Conservation (phyloP, 2,888 invertebrate genomes). For the Branchipolynoe longqiensis region DNA sequence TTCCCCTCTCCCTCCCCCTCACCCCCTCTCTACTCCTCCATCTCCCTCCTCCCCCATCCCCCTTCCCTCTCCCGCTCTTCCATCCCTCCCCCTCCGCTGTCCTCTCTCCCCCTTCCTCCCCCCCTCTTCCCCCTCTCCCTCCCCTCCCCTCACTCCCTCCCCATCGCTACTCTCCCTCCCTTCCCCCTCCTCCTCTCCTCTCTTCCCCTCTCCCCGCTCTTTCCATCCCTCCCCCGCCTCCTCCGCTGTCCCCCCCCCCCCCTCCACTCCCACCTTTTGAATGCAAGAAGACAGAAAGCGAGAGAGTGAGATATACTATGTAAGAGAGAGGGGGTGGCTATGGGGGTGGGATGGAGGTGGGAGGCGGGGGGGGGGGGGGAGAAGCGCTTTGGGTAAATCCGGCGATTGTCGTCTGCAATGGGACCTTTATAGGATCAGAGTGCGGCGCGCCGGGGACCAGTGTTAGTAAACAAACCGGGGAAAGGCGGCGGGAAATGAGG, state of each 20-base stretch:
- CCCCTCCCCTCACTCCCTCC: neutral
- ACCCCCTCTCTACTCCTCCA: neutral
- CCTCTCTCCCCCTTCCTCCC: neutral
- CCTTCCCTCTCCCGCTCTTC: neutral
- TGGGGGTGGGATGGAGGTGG: too few relatives aligned
- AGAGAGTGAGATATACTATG: too few relatives aligned
- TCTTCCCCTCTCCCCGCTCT: neutral
- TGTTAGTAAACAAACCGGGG: slow-evolving; percentile 36
- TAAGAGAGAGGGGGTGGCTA: too few relatives aligned
- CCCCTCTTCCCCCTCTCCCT: neutral
- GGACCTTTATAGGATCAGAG: slow-evolving; percentile 49
- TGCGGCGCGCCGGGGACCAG: neutral
- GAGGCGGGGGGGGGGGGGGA: neutral
- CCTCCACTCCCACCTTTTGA: too few relatives aligned
- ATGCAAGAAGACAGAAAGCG: too few relatives aligned
- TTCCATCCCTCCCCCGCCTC: neutral
- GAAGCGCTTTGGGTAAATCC: neutral
- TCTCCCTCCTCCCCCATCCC: neutral
- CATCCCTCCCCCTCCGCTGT: neutral
- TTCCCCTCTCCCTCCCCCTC: neutral
- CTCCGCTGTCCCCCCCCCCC: neutral
- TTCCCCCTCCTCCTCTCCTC: too few relatives aligned
- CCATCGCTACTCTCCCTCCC: neutral
- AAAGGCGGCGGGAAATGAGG: neutral
- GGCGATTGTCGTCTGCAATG: slow-evolving; percentile 21